Evolutionary conservation across 23 tunicate species (phyloP).

Genomic region (Ascidia mentula): DNA sequence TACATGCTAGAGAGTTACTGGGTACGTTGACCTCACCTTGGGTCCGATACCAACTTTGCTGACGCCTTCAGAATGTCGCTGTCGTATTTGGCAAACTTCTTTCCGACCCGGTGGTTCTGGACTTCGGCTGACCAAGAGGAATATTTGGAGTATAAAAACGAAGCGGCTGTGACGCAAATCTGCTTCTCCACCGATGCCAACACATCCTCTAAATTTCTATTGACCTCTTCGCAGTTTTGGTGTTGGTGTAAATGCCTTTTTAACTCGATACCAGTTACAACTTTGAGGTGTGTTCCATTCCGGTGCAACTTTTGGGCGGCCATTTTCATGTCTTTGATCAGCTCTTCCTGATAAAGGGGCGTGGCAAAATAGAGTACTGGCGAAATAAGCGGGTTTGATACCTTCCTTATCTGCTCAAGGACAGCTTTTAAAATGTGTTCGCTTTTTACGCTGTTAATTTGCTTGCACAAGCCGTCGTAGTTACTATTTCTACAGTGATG

Average conservation of each 20-base stretch:
- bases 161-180: constrained; percentile 13
- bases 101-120: background rate
- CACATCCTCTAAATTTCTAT: constrained; percentile 12
- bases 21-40: too few relatives aligned
- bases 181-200: constrained; percentile 30
- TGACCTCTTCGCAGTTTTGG: background rate
- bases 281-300: background rate
- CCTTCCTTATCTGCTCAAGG: background rate
- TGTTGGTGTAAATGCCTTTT: background rate
- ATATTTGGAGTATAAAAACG: constrained; percentile 9
- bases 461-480: background rate
- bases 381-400: background rate
- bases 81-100: background rate
- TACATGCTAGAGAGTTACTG: too few relatives aligned
- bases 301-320: background rate
- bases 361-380: constrained; percentile 28
- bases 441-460: background rate
- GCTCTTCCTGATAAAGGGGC: constrained; percentile 16
- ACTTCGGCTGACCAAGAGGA: constrained; percentile 50
- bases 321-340: background rate
- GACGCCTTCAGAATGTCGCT: background rate
- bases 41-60: too few relatives aligned
- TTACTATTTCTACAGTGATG: background rate
- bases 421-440: constrained; percentile 28
- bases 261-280: background rate